These are phyloP conservation scores for Pangasius djambal DNA, from an alignment of 2,797 vertebrate species.

Conservation along the genomic window DNA sequence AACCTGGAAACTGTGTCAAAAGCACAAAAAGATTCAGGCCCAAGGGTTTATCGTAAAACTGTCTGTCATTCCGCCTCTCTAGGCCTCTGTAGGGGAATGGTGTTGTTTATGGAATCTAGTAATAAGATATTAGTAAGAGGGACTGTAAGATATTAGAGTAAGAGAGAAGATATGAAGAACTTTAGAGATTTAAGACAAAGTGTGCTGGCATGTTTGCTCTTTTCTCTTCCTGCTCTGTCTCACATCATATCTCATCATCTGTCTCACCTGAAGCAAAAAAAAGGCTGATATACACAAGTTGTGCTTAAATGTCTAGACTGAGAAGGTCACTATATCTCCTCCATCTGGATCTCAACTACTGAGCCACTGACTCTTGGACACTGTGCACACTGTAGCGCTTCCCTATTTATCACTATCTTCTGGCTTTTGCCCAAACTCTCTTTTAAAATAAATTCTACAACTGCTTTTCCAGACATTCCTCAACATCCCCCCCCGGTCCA, in stretches of 20 bases:
- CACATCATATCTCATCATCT: constrained; percentile 62
- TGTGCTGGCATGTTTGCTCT: constrained; percentile 39
- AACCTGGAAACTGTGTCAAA: not conserved
- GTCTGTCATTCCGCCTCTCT: not conserved
- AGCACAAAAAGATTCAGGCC: not conserved
- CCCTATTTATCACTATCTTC: constrained; percentile 46
- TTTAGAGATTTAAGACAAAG: not conserved
- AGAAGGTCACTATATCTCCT: constrained; percentile 14
- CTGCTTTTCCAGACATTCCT: constrained; percentile 74
- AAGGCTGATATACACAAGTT: not conserved
- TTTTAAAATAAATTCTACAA: constrained; percentile 64
- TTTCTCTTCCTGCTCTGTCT: not conserved
- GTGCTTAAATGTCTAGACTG: constrained; percentile 51
- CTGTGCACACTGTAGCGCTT: constrained; percentile 22
- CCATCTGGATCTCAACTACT: constrained; percentile 15
- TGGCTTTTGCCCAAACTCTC: constrained; percentile 59
- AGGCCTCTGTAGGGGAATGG: not conserved
- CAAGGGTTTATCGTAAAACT: not conserved
- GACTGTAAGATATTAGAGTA: constrained; percentile 1
- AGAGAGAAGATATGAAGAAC: not conserved
- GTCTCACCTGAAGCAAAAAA: constrained; percentile 58
- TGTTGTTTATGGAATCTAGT: not conserved
- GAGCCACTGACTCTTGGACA: constrained; percentile 17
- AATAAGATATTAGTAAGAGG: not conserved
- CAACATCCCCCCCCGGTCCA: constrained; percentile 63